Base-by-base conservation (phyloP, 2,888 invertebrate genomes). In the Lampropteryx suffumata region DNA sequence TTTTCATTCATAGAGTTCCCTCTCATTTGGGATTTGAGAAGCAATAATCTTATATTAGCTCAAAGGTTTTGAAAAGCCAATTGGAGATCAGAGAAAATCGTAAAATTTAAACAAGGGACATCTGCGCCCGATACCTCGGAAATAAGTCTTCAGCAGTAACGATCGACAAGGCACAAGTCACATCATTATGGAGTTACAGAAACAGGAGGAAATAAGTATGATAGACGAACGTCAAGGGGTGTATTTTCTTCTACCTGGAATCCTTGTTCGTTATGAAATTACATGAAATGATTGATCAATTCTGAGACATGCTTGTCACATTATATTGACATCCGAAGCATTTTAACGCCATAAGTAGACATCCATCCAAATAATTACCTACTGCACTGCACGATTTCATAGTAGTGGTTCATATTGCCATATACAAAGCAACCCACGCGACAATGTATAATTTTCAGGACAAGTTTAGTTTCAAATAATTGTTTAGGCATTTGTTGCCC, bases 101-200 rank as follows among this genome's bases (percentile, higher is more conserved):
- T 51, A 53, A 54, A 54, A 50, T 59, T 48, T 50, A 51, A 44
- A 42, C 34, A 35, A 50, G 36, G 37, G 36, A 46, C 51, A 48
- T 59, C 48, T 56, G 53, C 47, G 48, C 43, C 41, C 43, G 47
- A 55, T 57, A 46, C 45, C 54, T 34, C 69, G 65, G 59, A 66
- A 67, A 71, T 69, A 74, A 71, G 61, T 74, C 69, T 64, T 70
- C 61, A 55, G 68, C 72, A 62, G 67, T 69, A 69, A 72, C 69
- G 67, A 74, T 67, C 67, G 65, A 56, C 61, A 50, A 53, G 60
- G 66, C 66, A 65, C 64, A 61, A 69, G 74, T 71, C 75, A 65
- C 73, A 69, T 82, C 82, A 76, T 84, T 82, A 82, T 69, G 64
- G 47, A 48, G 50, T 43, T 44, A 50, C 47, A 44, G 50, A 44